Percentiles rank a stretch among this genome's conserved stretches.
Conservation (phyloP, 2,888 invertebrate species). For the Mechanitis messenoides region DNA sequence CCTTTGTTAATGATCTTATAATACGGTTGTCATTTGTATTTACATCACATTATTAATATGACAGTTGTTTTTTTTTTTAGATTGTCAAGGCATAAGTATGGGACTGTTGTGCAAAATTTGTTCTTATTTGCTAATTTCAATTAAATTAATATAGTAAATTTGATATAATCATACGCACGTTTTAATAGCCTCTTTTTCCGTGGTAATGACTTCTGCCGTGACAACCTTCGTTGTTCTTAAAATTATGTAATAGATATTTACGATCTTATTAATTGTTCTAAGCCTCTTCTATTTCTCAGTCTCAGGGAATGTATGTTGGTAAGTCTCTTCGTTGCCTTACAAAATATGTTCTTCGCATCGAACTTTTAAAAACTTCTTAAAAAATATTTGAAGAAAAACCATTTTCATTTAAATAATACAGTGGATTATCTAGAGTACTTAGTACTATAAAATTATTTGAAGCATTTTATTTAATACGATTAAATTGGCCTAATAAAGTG, state of each 20-base stretch:
- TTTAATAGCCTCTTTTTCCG: neutral
- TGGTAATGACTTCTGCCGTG: slow-evolving; percentile 13
- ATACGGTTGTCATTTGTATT: slow-evolving; percentile 43
- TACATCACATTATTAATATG: slow-evolving; percentile 42
- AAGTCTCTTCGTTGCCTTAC: slow-evolving; percentile 76
- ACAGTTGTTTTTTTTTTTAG: slow-evolving; percentile 32
- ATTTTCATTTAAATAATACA: slow-evolving; percentile 40
- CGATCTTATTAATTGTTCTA: slow-evolving; percentile 51
- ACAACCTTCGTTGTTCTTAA: slow-evolving; percentile 42
- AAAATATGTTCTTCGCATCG: slow-evolving; percentile 59
- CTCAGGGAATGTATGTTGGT: slow-evolving; percentile 75
- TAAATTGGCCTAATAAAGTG: slow-evolving; percentile 43
- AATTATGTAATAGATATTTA: slow-evolving; percentile 41
- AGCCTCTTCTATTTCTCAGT: slow-evolving; percentile 71
- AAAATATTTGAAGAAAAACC: slow-evolving; percentile 66
- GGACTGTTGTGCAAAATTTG: neutral
- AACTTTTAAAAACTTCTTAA: slow-evolving; percentile 60
- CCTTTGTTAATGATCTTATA: slow-evolving; percentile 36
- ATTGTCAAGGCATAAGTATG: slow-evolving; percentile 33
- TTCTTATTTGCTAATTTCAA: too few species aligned
- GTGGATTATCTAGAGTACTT: slow-evolving; percentile 50
- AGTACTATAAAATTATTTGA: slow-evolving; percentile 55
- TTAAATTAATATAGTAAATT: neutral
- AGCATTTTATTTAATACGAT: slow-evolving; percentile 51
- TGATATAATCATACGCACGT: neutral